Evolutionary conservation across 2,888 invertebrate genomes (phyloP).

Genomic region (Ganaspis brasiliensis): DNA sequence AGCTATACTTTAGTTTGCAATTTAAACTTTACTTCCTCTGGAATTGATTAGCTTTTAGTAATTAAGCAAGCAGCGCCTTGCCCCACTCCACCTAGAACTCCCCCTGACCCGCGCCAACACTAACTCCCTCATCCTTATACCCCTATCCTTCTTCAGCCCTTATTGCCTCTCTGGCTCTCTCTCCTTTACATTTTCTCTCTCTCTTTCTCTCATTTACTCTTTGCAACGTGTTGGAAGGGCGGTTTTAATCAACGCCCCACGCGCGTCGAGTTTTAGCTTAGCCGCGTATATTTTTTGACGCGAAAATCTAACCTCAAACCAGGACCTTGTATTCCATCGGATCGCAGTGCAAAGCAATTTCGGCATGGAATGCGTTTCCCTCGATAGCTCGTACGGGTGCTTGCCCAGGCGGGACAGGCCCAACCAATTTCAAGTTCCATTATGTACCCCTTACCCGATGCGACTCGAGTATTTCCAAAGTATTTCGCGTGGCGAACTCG

Average conservation of each 20-base stretch:
- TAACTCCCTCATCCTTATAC: slow-evolving; percentile 45
- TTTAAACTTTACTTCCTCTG: slow-evolving; percentile 81
- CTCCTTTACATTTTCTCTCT: slow-evolving; percentile 56
- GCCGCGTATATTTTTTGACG: slow-evolving; percentile 74
- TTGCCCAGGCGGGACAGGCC: slow-evolving; percentile 79
- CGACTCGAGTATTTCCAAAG: slow-evolving; percentile 74
- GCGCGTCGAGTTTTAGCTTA: slow-evolving; percentile 61
- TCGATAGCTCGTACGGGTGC: slow-evolving; percentile 75
- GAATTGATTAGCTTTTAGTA: slow-evolving; percentile 81
- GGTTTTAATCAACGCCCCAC: slow-evolving; percentile 79
- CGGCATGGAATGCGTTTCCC: slow-evolving; percentile 79
- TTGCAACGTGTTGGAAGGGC: slow-evolving; percentile 69
- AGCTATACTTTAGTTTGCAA: slow-evolving; percentile 81
- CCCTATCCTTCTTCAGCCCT: slow-evolving; percentile 46
- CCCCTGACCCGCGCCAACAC: slow-evolving; percentile 54
- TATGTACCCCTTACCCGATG: slow-evolving; percentile 76
- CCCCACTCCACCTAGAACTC: slow-evolving; percentile 64
- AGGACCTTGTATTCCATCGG: slow-evolving; percentile 67
- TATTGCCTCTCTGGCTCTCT: slow-evolving; percentile 51
- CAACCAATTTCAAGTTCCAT: slow-evolving; percentile 81
- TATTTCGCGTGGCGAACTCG: slow-evolving; percentile 57
- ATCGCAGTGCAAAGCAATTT: slow-evolving; percentile 78
- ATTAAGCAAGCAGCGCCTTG: slow-evolving; percentile 80
- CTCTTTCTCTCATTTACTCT: slow-evolving; percentile 48
- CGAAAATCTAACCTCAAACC: slow-evolving; percentile 75